Base-by-base conservation (phyloP, 2,888 invertebrate genomes). In the Margaritifera margaritifera region DNA sequence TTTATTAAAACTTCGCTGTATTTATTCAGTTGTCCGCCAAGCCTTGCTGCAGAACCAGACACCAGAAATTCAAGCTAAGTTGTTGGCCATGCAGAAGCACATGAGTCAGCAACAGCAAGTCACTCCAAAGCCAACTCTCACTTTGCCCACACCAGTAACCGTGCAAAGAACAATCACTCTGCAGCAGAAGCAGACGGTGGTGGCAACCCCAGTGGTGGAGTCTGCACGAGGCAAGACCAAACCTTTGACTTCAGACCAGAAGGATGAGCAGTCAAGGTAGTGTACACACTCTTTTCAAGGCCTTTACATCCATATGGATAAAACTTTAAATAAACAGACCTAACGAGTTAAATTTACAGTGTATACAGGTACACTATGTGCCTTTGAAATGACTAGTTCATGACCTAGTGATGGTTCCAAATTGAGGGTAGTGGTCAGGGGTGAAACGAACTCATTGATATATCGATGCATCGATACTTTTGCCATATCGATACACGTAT, bases 21-120 rank as follows among this genome's bases (percentile, higher is more conserved):
- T 42, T 42, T 42, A 42, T 91, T 67, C 92, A 96, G 96, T 96
- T 20, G 96, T 97, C 82, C 94, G 95, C 90, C 96, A 95, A 89
- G 96, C 96, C n/a, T 91, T 97, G 72, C 95, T 95, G 90, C 96
- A 96, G 85, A 96, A 96, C 89, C 92, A 96, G 31, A 95, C 95
- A 88, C 96, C 96, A 0, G 96, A 96, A 90, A 95, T 97, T 77
- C 96, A 96, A 89, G 96, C 97, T 86, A 97, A 97, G 88, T 90
- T 97, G 62, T 91, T 96, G 57, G 95, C 95, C 83, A 92, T 96
- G 82, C 96, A 96, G 90, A 92, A 94, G 63, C 95, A 88, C 77
- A 84, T 88, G 71, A 83, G 82, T 61, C 81, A 80, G 62, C 81
- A 83, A 66, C 81, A 78, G 50, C 70, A 74, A 31, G 68, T 74